These are phyloP conservation scores for Dicranocentrus wangi DNA, from an alignment of 2,888 invertebrate genomes.

Conservation along the genomic window DNA sequence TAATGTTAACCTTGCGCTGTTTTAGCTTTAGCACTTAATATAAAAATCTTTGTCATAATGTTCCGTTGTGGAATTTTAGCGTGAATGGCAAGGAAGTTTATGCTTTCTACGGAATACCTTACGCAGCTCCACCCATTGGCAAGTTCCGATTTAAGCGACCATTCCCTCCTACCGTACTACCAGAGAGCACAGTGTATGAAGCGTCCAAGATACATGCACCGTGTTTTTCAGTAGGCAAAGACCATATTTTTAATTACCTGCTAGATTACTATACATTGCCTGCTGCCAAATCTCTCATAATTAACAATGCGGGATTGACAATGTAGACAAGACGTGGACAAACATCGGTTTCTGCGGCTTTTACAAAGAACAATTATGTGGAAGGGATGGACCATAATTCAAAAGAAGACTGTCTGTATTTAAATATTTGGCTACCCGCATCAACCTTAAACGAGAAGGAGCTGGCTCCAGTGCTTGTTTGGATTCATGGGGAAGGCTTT, in stretches of 20 bases:
- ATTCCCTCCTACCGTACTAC: not conserved
- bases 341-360: not conserved
- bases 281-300: too few species aligned
- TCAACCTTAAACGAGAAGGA: slow-evolving; percentile 32
- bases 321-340: slow-evolving; percentile 11
- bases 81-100: slow-evolving; percentile 9
- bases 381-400: too few species aligned
- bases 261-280: not conserved
- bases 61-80: not conserved
- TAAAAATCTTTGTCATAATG: not conserved
- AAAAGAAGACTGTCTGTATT: slow-evolving; percentile 39
- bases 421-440: slow-evolving; percentile 29
- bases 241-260: too few species aligned
- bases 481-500: slow-evolving; percentile 41
- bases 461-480: slow-evolving; percentile 37
- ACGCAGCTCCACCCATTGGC: slow-evolving; percentile 16
- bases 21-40: not conserved
- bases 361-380: too few species aligned
- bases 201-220: slow-evolving; percentile 1
- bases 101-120: slow-evolving; percentile 33
- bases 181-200: not conserved
- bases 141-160: slow-evolving; percentile 16
- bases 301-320: not conserved
- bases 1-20: not conserved
- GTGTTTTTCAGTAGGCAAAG: slow-evolving; percentile 33